Base-by-base conservation (phyloP, 2,888 invertebrate genomes). In the Bellardia bayeri region DNA sequence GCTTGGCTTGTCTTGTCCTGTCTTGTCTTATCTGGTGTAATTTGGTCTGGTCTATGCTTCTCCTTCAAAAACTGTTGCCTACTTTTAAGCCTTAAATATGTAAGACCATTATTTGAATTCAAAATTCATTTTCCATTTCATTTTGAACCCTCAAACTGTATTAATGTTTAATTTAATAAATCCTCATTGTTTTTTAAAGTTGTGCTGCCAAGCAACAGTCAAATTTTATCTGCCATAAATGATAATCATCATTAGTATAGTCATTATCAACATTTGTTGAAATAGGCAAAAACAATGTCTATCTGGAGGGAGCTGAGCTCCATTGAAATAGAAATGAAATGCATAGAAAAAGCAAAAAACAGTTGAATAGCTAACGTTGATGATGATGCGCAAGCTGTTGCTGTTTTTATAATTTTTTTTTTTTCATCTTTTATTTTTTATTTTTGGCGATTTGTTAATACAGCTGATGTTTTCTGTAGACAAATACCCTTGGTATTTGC, bases 381-480 rank as follows among this genome's bases (percentile, higher is more conserved):
- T 66, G 42, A 30, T 23, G 54, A 6, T 54, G 30, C 9, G 30
- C n/a, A 30, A 66, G 61, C 13, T 63, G 51, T 23, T 69, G 71
- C 30, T 51, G 13, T 63, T 71, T 63, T 51, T 23, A 58, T 9
- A 49, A 4, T 2, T 6, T 54, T 69, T 61, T 69, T 61, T 80
- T 69, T 61, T 69, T 61, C 69, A 13, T 71, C 5, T 56, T 61
- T 56, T 6, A 51, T 40, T 63, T 61, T 37, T 40, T 51, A 0
- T 49, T 63, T 75, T 72, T 64, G 30, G 64, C 23, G 45, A 66
- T 75, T 81, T 75, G 40, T 58, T 75, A 9, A 23, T 45, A 13
- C 66, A 75, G 66, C 66, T 82, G 74, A 30, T 68, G 56, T 66
- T 74, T 72, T 42, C 33, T 56, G 68, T 23, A 42, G 23, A 23